phyloP scores from a whole-genome alignment of 2,113 vertebrate species.

The Gavia stellata region DNA sequence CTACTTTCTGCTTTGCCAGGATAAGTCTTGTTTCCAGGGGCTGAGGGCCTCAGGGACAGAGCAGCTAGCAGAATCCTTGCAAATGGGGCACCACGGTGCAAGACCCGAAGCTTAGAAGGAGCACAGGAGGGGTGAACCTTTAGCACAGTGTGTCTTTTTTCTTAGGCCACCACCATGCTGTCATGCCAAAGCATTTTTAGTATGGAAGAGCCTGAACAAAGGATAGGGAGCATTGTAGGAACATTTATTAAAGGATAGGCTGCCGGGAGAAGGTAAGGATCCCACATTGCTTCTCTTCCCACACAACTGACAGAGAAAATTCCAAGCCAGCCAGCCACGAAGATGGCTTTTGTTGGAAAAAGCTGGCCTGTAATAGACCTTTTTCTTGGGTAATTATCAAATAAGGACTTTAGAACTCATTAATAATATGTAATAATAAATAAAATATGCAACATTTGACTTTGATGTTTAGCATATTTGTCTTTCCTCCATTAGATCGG shows the following conservation, averaged over 20 bases:
- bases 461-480: background rate
- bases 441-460: background rate
- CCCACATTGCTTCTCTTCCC: background rate
- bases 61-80: background rate
- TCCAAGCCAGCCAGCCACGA: background rate
- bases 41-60: background rate
- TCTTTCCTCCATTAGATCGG: background rate
- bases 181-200: background rate
- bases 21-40: background rate
- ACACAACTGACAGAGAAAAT: background rate
- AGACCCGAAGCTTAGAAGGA: background rate
- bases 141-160: background rate
- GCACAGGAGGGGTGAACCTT: background rate
- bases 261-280: background rate
- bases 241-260: background rate
- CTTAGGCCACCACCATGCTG: background rate
- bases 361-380: background rate
- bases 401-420: background rate
- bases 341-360: background rate
- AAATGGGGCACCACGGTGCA: background rate
- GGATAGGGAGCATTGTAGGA: background rate
- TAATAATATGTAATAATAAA: background rate
- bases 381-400: background rate
- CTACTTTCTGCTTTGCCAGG: background rate
- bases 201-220: background rate